Evolutionary conservation across 1,140 invertebrate genomes (phyloP).

Genomic region (Wasmannia auropunctata): DNA sequence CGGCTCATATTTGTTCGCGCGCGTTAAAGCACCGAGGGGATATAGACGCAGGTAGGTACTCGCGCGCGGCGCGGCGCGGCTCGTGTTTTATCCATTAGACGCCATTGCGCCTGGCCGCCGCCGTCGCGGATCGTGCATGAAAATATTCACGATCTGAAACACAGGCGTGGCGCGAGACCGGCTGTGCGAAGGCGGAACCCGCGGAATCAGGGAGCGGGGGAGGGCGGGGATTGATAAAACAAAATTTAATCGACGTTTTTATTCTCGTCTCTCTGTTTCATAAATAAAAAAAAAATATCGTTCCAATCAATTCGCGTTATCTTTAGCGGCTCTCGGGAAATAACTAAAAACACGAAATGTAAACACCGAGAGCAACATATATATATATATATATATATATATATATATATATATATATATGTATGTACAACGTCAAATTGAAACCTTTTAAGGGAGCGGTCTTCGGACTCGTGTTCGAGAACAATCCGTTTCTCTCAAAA

Average conservation of each 20-base stretch:
- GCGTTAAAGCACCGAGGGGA: constrained; percentile 17
- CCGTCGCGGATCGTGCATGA: background rate
- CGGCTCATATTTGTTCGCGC: constrained; percentile 25
- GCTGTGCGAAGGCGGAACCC: background rate
- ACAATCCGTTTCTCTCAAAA: background rate
- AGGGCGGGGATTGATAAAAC: constrained; percentile 7
- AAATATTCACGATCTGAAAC: background rate
- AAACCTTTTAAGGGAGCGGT: background rate
- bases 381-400: background rate
- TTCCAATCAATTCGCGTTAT: background rate
- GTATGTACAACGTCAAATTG: background rate
- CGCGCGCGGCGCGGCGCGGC: no score
- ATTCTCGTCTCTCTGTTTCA: background rate
- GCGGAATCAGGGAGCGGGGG: no score
- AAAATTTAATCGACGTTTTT: constrained; percentile 18
- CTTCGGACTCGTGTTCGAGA: background rate
- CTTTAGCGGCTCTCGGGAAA: background rate
- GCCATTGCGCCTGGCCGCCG: background rate
- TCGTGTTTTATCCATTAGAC: constrained; percentile 25
- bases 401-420: no score
- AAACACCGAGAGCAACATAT: background rate
- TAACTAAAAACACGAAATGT: background rate
- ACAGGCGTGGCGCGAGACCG: background rate
- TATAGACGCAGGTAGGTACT: no score
- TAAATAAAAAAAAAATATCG: background rate